phyloP scores from a whole-genome alignment of 1,140 invertebrate species.

The Papilio aristodemus region DNA sequence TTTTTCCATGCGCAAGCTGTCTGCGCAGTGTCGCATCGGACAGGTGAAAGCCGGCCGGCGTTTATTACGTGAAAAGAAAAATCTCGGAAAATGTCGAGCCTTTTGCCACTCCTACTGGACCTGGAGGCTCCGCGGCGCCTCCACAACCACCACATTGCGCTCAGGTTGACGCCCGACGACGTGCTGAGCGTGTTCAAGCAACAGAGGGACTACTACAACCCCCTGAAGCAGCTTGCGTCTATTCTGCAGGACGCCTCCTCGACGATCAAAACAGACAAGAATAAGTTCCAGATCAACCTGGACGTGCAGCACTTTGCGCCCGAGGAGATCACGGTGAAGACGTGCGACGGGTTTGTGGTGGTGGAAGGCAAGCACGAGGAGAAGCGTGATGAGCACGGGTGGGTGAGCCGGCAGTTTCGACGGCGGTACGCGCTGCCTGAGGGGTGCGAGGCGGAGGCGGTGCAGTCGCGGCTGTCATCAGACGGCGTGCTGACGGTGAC shows the following conservation, averaged over 20 bases:
- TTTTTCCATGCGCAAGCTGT: conserved; percentile 33
- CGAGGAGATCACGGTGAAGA: conserved; percentile 89
- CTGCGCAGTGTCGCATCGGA: conserved; percentile 35
- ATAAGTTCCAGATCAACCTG: conserved; percentile 83
- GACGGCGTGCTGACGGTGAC: conserved; percentile 86
- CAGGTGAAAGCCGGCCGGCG: conserved; percentile 25
- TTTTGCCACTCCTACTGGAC: conserved; percentile 64
- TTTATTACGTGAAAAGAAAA: conserved; percentile 25
- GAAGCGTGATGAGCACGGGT: conserved; percentile 86
- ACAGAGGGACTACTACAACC: conserved; percentile 81
- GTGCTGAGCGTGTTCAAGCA: conserved; percentile 77
- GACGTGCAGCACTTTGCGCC: conserved; percentile 92
- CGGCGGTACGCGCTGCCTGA: conserved; percentile 84
- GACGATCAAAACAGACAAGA: conserved; percentile 81
- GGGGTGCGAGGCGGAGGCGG: conserved; percentile 83
- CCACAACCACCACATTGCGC: conserved; percentile 87
- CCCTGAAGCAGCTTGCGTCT: conserved; percentile 82
- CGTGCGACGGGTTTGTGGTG: conserved; percentile 83
- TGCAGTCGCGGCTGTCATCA: conserved; percentile 84
- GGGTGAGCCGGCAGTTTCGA: conserved; percentile 85
- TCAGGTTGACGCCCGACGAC: conserved; percentile 85
- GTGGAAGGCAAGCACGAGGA: conserved; percentile 87
- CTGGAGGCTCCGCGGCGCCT: conserved; percentile 82
- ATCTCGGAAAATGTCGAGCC: conserved; percentile 39
- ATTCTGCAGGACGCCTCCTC: conserved; percentile 84